These are phyloP conservation scores for Setipinna tenuifilis DNA, from an alignment of 2,797 vertebrate genomes.

Conservation along the genomic window DNA sequence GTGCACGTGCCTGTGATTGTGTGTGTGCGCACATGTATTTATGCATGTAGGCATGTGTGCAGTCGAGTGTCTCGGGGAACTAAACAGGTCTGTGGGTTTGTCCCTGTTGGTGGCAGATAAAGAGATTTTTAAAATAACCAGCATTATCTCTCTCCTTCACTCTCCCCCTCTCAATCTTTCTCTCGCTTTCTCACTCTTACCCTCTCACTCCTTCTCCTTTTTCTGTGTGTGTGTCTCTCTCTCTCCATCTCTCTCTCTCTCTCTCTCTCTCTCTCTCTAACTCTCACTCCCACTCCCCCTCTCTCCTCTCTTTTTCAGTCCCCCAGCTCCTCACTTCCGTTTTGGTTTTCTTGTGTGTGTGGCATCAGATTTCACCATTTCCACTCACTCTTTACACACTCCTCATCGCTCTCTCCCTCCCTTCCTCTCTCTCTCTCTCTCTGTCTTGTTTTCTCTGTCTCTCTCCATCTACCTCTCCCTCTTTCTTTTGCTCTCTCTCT, in stretches of 20 bases:
- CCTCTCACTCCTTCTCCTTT: background rate
- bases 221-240: background rate
- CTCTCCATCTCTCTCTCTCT: background rate
- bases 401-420: background rate
- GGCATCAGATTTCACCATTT: background rate
- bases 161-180: background rate
- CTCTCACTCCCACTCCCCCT: no score
- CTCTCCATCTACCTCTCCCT: constrained; percentile 26
- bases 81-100: background rate
- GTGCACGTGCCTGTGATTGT: background rate
- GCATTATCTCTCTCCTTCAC: constrained; percentile 16
- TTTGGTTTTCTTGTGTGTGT: constrained; percentile 13
- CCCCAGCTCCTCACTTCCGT: constrained; percentile 28
- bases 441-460: background rate
- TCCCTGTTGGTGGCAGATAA: constrained; percentile 1
- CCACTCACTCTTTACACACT: background rate
- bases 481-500: background rate
- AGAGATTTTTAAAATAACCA: constrained; percentile 10
- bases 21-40: background rate
- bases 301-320: background rate
- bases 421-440: background rate
- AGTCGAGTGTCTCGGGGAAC: background rate
- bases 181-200: background rate
- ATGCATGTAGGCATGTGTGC: background rate
- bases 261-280: background rate